These are phyloP conservation scores for Dallia pectoralis DNA, from an alignment of 2,797 vertebrate species.

Conservation along the genomic window DNA sequence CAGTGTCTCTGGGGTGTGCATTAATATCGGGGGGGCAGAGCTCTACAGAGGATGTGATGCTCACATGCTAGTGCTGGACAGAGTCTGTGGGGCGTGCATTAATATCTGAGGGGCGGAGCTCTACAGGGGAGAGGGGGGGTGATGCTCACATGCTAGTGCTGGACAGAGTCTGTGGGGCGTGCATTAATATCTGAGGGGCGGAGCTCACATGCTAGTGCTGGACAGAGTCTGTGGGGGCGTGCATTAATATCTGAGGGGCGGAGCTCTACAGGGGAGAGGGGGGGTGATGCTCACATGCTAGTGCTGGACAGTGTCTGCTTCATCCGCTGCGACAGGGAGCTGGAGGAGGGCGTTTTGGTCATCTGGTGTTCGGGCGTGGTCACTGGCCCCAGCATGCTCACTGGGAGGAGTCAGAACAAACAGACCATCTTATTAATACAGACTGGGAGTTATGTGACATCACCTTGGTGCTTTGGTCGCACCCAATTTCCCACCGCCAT, in stretches of 20 bases:
- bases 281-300: conserved; percentile 74
- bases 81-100: too few relatives aligned
- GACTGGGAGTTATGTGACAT: background rate
- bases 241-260: background rate
- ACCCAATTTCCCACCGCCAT: background rate
- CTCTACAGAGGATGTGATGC: too few relatives aligned
- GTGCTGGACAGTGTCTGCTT: conserved; percentile 85
- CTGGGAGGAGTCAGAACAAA: conserved; percentile 54
- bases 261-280: background rate
- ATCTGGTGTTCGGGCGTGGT: conserved; percentile 89
- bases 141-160: too few relatives aligned
- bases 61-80: too few relatives aligned
- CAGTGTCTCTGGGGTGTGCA: too few relatives aligned
- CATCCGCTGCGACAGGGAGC: conserved; percentile 87
- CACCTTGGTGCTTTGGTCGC: background rate
- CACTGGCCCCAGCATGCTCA: conserved; percentile 88
- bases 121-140: too few relatives aligned
- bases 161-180: too few relatives aligned
- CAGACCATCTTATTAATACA: background rate
- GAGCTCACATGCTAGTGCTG: too few relatives aligned
- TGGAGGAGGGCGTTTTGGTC: conserved; percentile 86
- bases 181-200: too few relatives aligned
- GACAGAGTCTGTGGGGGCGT: too few relatives aligned
- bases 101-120: too few relatives aligned
- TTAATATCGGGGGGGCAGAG: too few relatives aligned